phyloP scores from a whole-genome alignment of 2,888 invertebrate species.

The Cetonia aurata region DNA sequence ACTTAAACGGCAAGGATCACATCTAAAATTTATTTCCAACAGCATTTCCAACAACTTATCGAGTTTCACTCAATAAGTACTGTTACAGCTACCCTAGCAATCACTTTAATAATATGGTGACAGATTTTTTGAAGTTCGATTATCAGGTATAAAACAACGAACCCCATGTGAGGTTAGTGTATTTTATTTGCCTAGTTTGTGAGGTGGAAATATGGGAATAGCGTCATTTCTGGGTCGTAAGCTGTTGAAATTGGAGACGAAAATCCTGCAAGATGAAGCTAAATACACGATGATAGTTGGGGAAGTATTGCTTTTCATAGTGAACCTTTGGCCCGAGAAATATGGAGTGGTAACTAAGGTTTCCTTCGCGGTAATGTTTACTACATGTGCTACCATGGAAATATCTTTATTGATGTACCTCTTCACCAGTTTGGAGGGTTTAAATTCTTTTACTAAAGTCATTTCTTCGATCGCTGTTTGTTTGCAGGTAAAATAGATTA shows the following conservation, averaged over 20 bases:
- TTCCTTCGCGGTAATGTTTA: slow-evolving; percentile 32
- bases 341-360: neutral
- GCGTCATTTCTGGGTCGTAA: neutral
- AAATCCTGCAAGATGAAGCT: slow-evolving; percentile 25
- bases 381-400: slow-evolving; percentile 33
- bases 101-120: too few relatives aligned
- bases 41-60: too few relatives aligned
- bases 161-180: too few relatives aligned
- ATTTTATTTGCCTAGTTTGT: too few relatives aligned
- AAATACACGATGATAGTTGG: slow-evolving; percentile 35
- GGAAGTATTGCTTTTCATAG: slow-evolving; percentile 27
- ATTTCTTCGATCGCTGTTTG: slow-evolving; percentile 39
- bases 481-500: slow-evolving; percentile 37
- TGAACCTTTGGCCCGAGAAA: slow-evolving; percentile 42
- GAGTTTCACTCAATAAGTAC: too few relatives aligned
- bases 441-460: slow-evolving; percentile 33
- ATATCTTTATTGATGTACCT: slow-evolving; percentile 33
- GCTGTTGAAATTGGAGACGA: slow-evolving; percentile 1
- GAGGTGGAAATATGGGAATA: too few relatives aligned
- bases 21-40: too few relatives aligned
- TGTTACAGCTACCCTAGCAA: too few relatives aligned
- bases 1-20: too few relatives aligned
- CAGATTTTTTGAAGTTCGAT: too few relatives aligned
- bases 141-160: too few relatives aligned
- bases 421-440: slow-evolving; percentile 20